These are phyloP conservation scores for Cotesia glomerata DNA, from an alignment of 1,140 invertebrate genomes.

Conservation along the genomic window DNA sequence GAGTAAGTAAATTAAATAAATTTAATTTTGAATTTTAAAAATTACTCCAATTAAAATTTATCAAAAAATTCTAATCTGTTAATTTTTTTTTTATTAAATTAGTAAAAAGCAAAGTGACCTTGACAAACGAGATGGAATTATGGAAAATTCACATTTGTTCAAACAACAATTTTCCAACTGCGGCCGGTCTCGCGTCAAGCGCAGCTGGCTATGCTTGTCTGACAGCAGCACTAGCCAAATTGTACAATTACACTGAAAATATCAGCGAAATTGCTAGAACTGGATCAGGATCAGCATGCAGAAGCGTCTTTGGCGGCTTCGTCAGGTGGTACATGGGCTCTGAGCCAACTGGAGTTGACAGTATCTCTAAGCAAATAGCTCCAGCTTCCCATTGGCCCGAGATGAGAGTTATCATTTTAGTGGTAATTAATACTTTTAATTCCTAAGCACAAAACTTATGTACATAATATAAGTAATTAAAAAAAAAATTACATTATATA, in stretches of 20 bases:
- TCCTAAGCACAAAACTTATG: background rate
- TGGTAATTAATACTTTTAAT: slow-evolving; percentile 66
- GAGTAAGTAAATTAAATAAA: slow-evolving; percentile 64
- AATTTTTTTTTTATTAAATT: slow-evolving; percentile 36
- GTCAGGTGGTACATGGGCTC: slow-evolving; percentile 84
- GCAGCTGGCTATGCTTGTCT: slow-evolving; percentile 97
- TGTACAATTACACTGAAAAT: slow-evolving; percentile 81
- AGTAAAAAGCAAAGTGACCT: slow-evolving; percentile 59
- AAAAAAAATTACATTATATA: slow-evolving; percentile 39
- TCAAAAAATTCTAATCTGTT: background rate
- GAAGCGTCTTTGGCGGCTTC: slow-evolving; percentile 94
- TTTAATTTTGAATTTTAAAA: too few species aligned
- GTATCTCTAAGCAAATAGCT: slow-evolving; percentile 78
- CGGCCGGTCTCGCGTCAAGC: slow-evolving; percentile 96
- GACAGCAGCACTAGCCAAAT: slow-evolving; percentile 73
- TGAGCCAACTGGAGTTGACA: slow-evolving; percentile 77
- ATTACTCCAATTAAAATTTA: too few species aligned
- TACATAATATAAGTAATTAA: background rate
- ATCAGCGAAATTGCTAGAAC: slow-evolving; percentile 83
- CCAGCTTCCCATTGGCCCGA: slow-evolving; percentile 86
- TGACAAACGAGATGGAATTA: slow-evolving; percentile 56
- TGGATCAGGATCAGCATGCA: slow-evolving; percentile 96
- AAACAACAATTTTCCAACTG: slow-evolving; percentile 98
- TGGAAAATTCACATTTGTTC: slow-evolving; percentile 91
- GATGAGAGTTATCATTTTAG: slow-evolving; percentile 87